Evolutionary conservation across 2,888 invertebrate species (phyloP).

Genomic region (Neelides folsomi): DNA sequence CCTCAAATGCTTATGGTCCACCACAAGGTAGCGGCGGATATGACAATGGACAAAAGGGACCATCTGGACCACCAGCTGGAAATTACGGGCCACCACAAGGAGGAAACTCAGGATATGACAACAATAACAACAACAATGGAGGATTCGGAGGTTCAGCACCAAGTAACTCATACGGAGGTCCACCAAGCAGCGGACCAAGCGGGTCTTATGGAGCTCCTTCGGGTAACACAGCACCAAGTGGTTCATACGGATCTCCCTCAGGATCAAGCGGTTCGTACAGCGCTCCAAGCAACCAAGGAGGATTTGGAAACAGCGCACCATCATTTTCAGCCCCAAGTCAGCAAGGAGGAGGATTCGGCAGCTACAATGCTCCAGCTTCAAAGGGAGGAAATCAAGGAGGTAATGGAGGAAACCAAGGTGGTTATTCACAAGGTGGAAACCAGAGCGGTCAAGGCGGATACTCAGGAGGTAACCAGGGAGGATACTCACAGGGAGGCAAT

Average conservation of each 20-base stretch:
- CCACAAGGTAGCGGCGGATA: conserved; percentile 2
- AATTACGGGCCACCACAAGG: conserved; percentile 4
- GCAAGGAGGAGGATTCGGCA: conserved; percentile 1
- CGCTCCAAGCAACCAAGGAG: conserved; percentile 8
- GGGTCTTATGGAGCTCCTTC: conserved; percentile 16
- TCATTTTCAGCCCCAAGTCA: too few species aligned
- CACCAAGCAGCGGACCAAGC: conserved; percentile 6
- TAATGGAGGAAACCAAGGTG: neutral
- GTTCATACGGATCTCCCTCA: conserved; percentile 1
- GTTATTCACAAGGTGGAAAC: neutral
- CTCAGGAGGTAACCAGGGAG: neutral
- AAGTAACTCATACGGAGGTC: neutral
- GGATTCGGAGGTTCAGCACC: neutral
- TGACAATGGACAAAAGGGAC: neutral
- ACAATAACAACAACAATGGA: too few species aligned
- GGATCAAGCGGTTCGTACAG: conserved; percentile 6
- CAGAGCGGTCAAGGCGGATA: neutral
- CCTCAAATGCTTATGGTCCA: conserved; percentile 5
- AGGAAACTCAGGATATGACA: neutral
- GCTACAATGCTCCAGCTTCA: neutral
- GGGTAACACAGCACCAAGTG: neutral
- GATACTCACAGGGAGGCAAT: neutral
- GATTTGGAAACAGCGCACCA: neutral
- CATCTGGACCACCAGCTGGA: conserved; percentile 1
- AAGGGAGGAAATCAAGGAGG: neutral